Conservation (phyloP, 2,797 vertebrate species). For the Loris lydekkerianus region DNA sequence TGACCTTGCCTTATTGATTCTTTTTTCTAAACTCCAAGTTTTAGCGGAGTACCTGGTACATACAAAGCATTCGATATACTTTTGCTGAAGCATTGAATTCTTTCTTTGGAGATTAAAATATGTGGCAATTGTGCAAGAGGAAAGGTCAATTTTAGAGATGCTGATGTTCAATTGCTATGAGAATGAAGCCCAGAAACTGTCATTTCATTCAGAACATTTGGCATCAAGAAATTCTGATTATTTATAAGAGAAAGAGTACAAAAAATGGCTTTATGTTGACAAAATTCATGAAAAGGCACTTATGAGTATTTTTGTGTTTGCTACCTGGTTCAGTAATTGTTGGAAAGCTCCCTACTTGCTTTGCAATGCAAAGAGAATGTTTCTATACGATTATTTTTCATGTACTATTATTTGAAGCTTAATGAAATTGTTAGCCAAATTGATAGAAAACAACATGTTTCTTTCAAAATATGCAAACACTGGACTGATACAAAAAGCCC, state of each 20-base stretch:
- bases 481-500: background rate
- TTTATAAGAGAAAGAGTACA: background rate
- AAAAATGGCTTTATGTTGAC: constrained; percentile 8
- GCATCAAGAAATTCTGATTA: background rate
- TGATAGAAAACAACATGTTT: background rate
- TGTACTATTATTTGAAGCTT: background rate
- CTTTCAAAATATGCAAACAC: background rate
- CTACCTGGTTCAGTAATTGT: background rate
- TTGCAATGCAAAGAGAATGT: constrained; percentile 21
- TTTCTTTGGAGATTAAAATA: constrained; percentile 42
- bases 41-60: background rate
- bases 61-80: background rate
- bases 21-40: background rate
- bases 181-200: background rate
- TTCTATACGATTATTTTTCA: background rate
- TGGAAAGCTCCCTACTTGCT: background rate
- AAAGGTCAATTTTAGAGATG: constrained; percentile 50
- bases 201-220: constrained; percentile 23
- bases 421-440: background rate
- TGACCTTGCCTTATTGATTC: background rate
- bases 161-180: constrained; percentile 27
- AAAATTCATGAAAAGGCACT: background rate
- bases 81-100: constrained; percentile 65
- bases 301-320: background rate
- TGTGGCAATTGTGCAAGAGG: background rate